Evolutionary conservation across 2,888 invertebrate genomes (phyloP), one percentile per base, ranked within the genome.

Genomic region (Phania funesta): DNA sequence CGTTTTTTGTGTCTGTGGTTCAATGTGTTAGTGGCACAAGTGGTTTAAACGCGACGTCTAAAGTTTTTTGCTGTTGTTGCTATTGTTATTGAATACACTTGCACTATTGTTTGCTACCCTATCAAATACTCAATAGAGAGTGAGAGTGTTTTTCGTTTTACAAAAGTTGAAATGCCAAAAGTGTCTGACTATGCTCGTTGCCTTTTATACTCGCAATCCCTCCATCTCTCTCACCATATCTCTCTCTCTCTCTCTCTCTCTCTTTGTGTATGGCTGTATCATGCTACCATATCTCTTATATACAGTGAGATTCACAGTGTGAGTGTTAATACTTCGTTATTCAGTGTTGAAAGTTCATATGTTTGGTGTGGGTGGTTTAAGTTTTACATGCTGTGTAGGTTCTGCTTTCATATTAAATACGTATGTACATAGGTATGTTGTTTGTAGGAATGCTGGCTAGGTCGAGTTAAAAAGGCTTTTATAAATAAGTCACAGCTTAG

Each of bases 11-110:
- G 78, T 82, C 82, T 82, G 71, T 78, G 70, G 78, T 78, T 82
- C 82, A 82, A 75, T 82, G 82, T 82, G 82, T 82, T 82, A 82
- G 82, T 82, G 78, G 82, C 70, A 82, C 82, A 82, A 82, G 82
- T 82, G 74, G 46, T 67, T 78, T 78, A 60, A n/a, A 82, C 78
- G 68, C 68, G 65, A 50, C 56, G 58, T 70, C 52, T 13, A 29
- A 58, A 64, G 64, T 46, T 71, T 71, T 4, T 52, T 52, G 13
- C 22, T 62, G 16, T 44, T 48, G 5, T 48, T 50, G 58, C 11
- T 44, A 4, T 52, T 65, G 24, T 13, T 73, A 54, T 74, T 60
- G 44, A 65, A 80, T 60, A 74, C 82, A 78, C 56, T 78, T 82
- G 82, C 74, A 74, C 68, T 74, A 64, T 29, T 65, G 32, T 71